Percentiles rank a stretch among this genome's conserved stretches.
phyloP scores from a whole-genome alignment of 2,888 invertebrate genomes.

The Andrena praecox region DNA sequence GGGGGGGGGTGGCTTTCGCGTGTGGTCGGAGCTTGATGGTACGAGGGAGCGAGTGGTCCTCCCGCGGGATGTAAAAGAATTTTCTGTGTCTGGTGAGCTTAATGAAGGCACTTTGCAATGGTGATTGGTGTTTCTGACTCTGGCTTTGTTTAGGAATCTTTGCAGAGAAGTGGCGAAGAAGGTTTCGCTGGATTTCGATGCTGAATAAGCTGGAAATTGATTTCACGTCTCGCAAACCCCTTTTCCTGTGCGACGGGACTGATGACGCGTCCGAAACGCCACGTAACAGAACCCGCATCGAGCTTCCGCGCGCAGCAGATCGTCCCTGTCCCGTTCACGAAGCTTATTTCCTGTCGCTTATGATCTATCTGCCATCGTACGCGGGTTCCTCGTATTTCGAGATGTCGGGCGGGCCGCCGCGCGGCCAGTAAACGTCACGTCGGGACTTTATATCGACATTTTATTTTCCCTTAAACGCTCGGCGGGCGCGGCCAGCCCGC shows the following conservation, averaged over 20 bases:
- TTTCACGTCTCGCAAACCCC: neutral
- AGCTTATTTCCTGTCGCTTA: constrained; percentile 32
- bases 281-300: constrained; percentile 5
- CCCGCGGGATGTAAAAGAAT: no score
- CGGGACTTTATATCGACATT: constrained; percentile 26
- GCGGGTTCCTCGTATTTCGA: constrained; percentile 4
- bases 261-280: neutral
- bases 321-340: constrained; percentile 9
- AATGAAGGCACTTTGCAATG: no score
- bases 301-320: neutral
- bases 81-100: no score
- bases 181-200: no score
- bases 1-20: no score
- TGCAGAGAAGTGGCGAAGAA: no score
- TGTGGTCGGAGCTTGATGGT: no score
- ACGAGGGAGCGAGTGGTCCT: no score
- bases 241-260: neutral
- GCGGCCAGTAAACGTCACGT: constrained; percentile 13
- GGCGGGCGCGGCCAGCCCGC: neutral
- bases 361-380: constrained; percentile 10
- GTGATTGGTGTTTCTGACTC: no score
- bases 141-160: no score
- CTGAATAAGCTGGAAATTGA: neutral
- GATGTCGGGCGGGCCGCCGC: neutral
- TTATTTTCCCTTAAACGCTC: constrained; percentile 21